A percentile compares a stretch with the other conserved stretches of the same genome.
phyloP scores from a whole-genome alignment of 2,113 vertebrate genomes.

The Gnathonemus longibarbis region DNA sequence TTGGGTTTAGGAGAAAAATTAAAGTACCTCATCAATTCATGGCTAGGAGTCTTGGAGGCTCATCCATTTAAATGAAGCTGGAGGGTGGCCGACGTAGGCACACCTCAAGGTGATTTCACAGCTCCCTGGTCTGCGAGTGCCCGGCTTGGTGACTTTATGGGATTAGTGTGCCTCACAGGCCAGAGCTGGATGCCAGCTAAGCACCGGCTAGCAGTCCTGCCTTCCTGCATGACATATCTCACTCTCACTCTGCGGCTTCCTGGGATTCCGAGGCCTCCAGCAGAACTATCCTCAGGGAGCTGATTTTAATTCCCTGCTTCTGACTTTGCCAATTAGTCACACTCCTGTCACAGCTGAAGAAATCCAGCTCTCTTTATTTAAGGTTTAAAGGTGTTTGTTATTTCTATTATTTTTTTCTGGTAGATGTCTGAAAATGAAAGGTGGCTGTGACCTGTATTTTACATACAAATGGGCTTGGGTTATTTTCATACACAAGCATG shows the following conservation, averaged over 20 bases:
- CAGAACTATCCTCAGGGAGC: not conserved
- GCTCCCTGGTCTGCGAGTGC: constrained; percentile 9
- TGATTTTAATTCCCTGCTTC: constrained; percentile 2
- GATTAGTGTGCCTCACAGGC: constrained; percentile 8
- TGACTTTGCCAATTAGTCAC: constrained; percentile 14
- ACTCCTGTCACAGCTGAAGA: not conserved
- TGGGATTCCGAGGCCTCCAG: not conserved
- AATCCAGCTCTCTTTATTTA: not conserved
- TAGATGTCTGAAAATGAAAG: not conserved
- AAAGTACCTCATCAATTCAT: constrained; percentile 12
- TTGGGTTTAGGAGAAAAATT: constrained; percentile 3
- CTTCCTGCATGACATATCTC: not conserved
- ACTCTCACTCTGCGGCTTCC: not conserved
- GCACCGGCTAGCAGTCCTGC: not conserved
- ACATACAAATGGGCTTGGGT: not conserved
- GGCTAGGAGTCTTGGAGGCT: not conserved
- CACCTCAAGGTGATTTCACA: constrained; percentile 20
- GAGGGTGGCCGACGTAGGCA: not conserved
- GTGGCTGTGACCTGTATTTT: not conserved
- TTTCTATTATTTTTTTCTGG: not conserved
- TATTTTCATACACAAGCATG: not conserved
- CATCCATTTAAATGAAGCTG: not conserved
- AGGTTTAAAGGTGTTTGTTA: not conserved
- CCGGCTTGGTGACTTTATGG: not conserved
- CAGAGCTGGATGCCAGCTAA: not conserved